Evolutionary conservation across 2,113 vertebrate genomes (phyloP).

Genomic region (Lipophrys pholis): DNA sequence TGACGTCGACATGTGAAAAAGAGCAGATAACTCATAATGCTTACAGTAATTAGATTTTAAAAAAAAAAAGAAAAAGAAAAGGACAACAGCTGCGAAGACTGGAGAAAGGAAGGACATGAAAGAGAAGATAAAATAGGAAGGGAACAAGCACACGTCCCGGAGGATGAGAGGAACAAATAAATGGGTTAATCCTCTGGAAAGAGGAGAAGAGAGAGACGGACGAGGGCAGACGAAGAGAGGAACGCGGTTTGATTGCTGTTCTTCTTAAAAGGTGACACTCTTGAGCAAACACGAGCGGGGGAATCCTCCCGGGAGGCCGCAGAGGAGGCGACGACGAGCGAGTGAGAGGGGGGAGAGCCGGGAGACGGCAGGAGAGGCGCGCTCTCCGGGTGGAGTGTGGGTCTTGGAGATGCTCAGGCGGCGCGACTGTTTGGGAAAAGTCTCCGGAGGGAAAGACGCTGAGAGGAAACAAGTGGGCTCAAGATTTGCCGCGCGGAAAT

Average conservation of each 20-base stretch:
- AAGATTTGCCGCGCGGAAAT: background rate
- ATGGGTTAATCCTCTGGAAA: constrained; percentile 71
- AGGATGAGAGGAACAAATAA: constrained; percentile 58
- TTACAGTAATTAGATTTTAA: constrained; percentile 2
- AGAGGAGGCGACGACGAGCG: background rate
- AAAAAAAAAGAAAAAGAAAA: constrained; percentile 32
- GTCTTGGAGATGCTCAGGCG: constrained; percentile 69
- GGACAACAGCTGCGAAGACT: constrained; percentile 39
- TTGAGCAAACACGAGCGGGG: constrained; percentile 57
- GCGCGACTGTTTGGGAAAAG: constrained; percentile 66
- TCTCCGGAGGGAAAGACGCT: constrained; percentile 43
- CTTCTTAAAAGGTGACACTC: constrained; percentile 70
- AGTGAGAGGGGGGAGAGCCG: background rate
- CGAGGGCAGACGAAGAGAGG: constrained; percentile 40
- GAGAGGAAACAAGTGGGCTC: constrained; percentile 36
- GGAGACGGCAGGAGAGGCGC: background rate
- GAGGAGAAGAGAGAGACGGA: constrained; percentile 31
- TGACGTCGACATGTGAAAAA: constrained; percentile 14
- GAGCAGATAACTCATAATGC: constrained; percentile 30
- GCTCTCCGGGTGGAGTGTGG: constrained; percentile 67
- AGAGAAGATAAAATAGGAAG: constrained; percentile 53
- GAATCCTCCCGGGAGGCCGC: background rate
- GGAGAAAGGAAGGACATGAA: constrained; percentile 56
- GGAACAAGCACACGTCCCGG: constrained; percentile 40
- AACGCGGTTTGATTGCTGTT: constrained; percentile 62